Base-by-base conservation (phyloP, 2,888 invertebrate genomes). In the Ophonus ardosiacus region DNA sequence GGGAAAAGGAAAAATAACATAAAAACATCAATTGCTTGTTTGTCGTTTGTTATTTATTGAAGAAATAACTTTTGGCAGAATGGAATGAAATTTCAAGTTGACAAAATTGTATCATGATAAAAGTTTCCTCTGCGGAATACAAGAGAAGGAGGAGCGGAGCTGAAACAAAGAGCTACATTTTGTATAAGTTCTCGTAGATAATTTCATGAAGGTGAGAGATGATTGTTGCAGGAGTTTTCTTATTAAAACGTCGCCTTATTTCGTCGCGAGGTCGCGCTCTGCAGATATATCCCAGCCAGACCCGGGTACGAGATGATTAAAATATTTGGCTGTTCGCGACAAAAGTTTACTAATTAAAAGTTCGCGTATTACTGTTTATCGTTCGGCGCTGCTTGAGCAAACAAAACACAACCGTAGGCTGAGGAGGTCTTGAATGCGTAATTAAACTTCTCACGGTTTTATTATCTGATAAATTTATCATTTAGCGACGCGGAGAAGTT, bases 391-490 rank as follows among this genome's bases (percentile, higher is more conserved):
- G 74, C 76, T 15, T 59, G 38, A 18, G 83, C 61, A 83, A 83
- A 83, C 83, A 83, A 83, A 74, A 74, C 59, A 83, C 92, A 78
- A 78, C 24, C 10, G 56, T 57, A 78, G 56, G 78, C 78, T 24
- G 43, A 74, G 43, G 51, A 92, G 92, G 92, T 92, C 92, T 92
- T 92, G 92, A 92, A 92, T 92, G 92, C 92, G 92, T 92, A 91
- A 91, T 78, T 78, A 78, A 78, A 78, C 57, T 74, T 43, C 71
- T 78, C 78, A 78, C 78, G 57, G 78, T 84, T 84, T 84, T 84
- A 84, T 84, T 85, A 85, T 92, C 93, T 93, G 93, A 93, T 93
- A 93, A 93, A 89, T 88, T 89, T 89, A 89, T 89, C 89, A 89
- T 89, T 89, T 89, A 90, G 88, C 87, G 15, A 17, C 80, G 61